A percentile compares a stretch with the other conserved stretches of the same genome.
These are phyloP conservation scores for Cheilinus undulatus DNA, from an alignment of 2,113 vertebrate genomes.

Conservation along the genomic window DNA sequence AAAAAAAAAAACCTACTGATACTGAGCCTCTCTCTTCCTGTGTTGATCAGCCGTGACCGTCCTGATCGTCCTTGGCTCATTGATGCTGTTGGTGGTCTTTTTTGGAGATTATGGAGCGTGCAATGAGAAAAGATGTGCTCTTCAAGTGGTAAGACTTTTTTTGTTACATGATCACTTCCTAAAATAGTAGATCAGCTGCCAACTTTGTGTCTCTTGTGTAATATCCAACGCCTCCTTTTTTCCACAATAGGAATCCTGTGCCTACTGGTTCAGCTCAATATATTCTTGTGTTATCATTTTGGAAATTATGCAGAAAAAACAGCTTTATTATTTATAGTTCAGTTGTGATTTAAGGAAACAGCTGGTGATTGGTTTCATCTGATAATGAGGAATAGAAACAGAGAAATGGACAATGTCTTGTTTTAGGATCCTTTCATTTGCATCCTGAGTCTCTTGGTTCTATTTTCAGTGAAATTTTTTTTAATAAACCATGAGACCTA, in stretches of 20 bases:
- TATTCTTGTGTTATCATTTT: no score
- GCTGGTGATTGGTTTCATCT: not conserved
- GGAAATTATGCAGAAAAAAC: no score
- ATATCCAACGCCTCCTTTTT: not conserved
- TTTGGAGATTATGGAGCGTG: constrained; percentile 74
- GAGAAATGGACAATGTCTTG: not conserved
- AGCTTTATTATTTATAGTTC: no score
- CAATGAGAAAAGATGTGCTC: constrained; percentile 62
- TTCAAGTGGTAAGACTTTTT: constrained; percentile 65
- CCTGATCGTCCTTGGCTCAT: constrained; percentile 55
- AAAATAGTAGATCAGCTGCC: not conserved
- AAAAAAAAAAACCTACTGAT: not conserved
- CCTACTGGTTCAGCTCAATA: no score
- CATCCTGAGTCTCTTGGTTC: not conserved
- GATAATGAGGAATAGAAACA: not conserved
- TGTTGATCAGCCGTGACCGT: constrained; percentile 61
- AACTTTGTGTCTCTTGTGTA: not conserved
- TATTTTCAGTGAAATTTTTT: not conserved
- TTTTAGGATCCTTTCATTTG: not conserved
- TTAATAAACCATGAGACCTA: not conserved
- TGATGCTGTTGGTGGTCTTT: constrained; percentile 69
- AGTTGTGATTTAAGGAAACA: not conserved
- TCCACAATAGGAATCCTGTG: not conserved
- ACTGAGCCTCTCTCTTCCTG: not conserved
- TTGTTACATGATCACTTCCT: not conserved